phyloP scores from a whole-genome alignment of 1,140 invertebrate genomes.

The Drosophila nikananu region DNA sequence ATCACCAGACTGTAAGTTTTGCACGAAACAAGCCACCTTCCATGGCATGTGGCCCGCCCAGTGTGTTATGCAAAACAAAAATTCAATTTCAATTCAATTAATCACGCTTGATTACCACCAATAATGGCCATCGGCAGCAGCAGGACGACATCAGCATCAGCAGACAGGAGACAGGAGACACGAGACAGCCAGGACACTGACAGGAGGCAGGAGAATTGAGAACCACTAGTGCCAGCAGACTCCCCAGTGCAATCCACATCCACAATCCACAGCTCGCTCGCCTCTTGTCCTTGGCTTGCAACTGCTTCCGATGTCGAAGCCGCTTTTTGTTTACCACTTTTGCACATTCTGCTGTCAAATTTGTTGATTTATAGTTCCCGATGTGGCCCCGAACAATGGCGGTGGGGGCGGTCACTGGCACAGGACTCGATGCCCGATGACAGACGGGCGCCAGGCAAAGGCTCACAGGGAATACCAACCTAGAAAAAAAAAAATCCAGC shows the following conservation, averaged over 20 bases:
- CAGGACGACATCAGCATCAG: constrained; percentile 20
- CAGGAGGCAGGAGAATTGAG: constrained; percentile 19
- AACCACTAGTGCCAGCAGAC: constrained; percentile 15
- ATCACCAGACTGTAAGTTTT: neutral
- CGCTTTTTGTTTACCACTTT: constrained; percentile 69
- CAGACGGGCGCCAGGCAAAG: constrained; percentile 28
- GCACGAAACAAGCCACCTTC: neutral
- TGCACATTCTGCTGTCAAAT: constrained; percentile 76
- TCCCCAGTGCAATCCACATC: constrained; percentile 41
- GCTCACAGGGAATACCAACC: neutral
- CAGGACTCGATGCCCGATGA: constrained; percentile 19
- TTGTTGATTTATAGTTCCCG: constrained; percentile 71
- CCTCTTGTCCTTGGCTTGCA: constrained; percentile 54
- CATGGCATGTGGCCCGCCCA: constrained; percentile 19
- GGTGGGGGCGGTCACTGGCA: constrained; percentile 17
- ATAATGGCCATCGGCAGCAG: constrained; percentile 48
- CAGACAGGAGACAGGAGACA: constrained; percentile 5
- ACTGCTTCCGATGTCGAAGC: constrained; percentile 45
- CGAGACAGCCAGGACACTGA: constrained; percentile 25
- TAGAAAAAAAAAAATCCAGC: neutral
- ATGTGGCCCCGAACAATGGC: constrained; percentile 46
- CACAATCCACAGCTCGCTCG: too few relatives aligned
- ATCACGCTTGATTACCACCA: constrained; percentile 68
- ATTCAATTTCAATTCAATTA: constrained; percentile 68
- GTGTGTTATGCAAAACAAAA: constrained; percentile 60